phyloP scores from a whole-genome alignment of 1,140 invertebrate genomes.

The Plectrocnemia conspersa region DNA sequence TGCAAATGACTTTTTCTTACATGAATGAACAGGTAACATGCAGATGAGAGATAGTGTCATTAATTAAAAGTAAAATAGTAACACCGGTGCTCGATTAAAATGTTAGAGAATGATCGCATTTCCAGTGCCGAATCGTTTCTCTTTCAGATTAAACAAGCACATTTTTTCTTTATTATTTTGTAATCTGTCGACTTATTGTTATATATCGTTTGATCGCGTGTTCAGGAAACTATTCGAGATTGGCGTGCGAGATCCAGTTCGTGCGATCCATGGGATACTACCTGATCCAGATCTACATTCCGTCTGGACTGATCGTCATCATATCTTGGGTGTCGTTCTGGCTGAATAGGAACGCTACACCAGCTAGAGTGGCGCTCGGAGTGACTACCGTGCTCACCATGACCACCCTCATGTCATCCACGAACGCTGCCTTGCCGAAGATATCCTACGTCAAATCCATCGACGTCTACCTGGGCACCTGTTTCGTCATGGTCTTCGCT shows the following conservation, averaged over 20 bases:
- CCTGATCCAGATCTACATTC: constrained; percentile 99
- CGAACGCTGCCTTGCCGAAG: constrained; percentile 95
- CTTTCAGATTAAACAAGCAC: too few relatives aligned
- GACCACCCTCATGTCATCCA: constrained; percentile 98
- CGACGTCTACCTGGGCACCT: constrained; percentile 95
- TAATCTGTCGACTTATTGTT: too few relatives aligned
- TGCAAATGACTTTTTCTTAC: too few relatives aligned
- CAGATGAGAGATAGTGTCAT: too few relatives aligned
- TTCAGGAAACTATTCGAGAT: constrained; percentile 93
- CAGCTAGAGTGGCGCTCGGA: constrained; percentile 91
- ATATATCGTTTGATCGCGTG: constrained; percentile 1
- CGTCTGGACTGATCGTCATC: constrained; percentile 96
- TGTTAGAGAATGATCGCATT: too few relatives aligned
- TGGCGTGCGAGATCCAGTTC: constrained; percentile 97
- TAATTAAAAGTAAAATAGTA: too few relatives aligned
- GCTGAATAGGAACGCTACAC: constrained; percentile 89
- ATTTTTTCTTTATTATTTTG: too few relatives aligned
- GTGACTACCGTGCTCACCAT: constrained; percentile 97
- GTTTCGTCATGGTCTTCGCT: constrained; percentile 97
- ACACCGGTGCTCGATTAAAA: too few relatives aligned
- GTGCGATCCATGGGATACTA: constrained; percentile 98
- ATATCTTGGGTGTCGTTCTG: constrained; percentile 98
- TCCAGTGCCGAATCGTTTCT: too few relatives aligned
- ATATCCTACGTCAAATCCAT: constrained; percentile 98
- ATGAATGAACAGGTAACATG: too few relatives aligned